These are phyloP conservation scores for Campylorhamphus procurvoides DNA, from an alignment of 2,113 vertebrate genomes.

Conservation along the genomic window DNA sequence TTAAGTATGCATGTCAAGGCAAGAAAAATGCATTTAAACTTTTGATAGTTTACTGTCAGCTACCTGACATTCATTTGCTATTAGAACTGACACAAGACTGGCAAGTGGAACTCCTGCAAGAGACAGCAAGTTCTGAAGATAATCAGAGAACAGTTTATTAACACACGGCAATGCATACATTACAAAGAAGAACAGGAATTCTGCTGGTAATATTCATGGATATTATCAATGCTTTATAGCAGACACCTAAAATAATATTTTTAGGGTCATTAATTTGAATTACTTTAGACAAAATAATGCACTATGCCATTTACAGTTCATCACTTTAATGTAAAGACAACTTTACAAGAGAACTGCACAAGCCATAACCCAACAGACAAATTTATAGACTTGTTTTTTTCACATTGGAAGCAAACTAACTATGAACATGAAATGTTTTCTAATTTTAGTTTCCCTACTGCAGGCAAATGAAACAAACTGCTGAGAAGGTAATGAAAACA, in stretches of 20 bases:
- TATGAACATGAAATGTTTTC: slow-evolving; percentile 57
- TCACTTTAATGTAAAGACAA: slow-evolving; percentile 57
- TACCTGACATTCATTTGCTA: background rate
- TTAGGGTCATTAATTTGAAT: slow-evolving; percentile 70
- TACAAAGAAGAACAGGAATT: slow-evolving; percentile 42
- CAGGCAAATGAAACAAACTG: slow-evolving; percentile 66
- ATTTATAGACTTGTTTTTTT: slow-evolving; percentile 68
- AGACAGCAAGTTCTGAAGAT: background rate
- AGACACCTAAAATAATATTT: slow-evolving; percentile 54
- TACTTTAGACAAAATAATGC: slow-evolving; percentile 64
- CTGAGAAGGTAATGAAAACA: slow-evolving; percentile 65
- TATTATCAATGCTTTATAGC: slow-evolving; percentile 46
- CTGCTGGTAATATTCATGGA: slow-evolving; percentile 33
- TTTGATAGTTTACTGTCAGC: background rate
- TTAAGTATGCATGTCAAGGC: background rate
- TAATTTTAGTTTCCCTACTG: slow-evolving; percentile 62
- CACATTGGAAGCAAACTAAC: slow-evolving; percentile 50
- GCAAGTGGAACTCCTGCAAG: background rate
- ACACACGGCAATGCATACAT: background rate
- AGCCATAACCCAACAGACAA: slow-evolving; percentile 48
- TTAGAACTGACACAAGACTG: background rate
- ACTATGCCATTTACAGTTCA: slow-evolving; percentile 58
- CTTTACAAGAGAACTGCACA: slow-evolving; percentile 27
- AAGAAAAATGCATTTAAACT: background rate
- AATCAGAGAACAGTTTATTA: slow-evolving; percentile 37